Evolutionary conservation across 2,888 invertebrate genomes (phyloP), one percentile per base, ranked within the genome.

Genomic region (Drosophila pseudotalamancana): DNA sequence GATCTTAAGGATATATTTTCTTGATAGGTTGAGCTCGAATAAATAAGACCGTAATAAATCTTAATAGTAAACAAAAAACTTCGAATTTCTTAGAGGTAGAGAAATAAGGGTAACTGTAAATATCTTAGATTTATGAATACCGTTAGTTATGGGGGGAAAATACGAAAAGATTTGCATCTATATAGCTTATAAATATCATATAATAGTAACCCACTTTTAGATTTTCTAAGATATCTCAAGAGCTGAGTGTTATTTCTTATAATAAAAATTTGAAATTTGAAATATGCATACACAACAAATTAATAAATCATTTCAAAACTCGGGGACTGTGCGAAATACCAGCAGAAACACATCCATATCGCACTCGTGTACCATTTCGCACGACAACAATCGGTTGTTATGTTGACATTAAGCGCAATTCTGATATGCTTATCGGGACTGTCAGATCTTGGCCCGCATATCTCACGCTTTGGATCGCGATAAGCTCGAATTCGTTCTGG

Each of bases 371-470:
- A 18, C 2, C 43, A 21, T 19, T 19, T 21, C 1, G 6, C 37
- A n/a, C 3, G 19, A 12, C 45, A 19, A 50, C 29, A 50, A 50
- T 40, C 29, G 43, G 25, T 27, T 39, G 59, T 23, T 37, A 19
- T 39, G 37, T 32, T 79, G 77, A 45, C 77, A 76, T 67, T 62
- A 51, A 71, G 59, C 46, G 25, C 59, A 18, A 62, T 65, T 51
- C 60, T 43, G 43, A 69, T 56, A 53, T 4, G 25, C 65, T 53
- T 85, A 85, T 79, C 78, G 43, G 14, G 12, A 37, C 56, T 48
- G 48, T 57, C 61, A 39, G 64, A 79, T 34, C 21, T 85, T 32
- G 50, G 40, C 45, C 45, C 19, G 51, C 19, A 55, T 49, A 65
- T 51, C 62, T 42, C 45, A 50, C 46, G 34, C 45, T 42, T 61